These are phyloP conservation scores for Lacanobia oleracea DNA, from an alignment of 2,888 invertebrate genomes.

Conservation along the genomic window DNA sequence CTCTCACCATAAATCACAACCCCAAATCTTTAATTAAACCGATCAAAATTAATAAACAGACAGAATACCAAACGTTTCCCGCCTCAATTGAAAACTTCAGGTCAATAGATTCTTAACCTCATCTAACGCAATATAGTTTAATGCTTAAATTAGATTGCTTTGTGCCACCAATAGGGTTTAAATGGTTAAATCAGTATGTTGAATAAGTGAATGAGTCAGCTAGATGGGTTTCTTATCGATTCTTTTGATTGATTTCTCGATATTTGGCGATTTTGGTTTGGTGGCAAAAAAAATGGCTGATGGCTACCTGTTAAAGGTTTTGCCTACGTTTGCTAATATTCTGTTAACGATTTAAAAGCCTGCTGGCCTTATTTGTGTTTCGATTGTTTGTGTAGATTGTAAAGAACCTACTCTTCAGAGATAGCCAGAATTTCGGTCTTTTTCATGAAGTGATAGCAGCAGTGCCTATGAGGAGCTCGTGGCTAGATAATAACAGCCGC, in stretches of 20 bases:
- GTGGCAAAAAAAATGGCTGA: neutral
- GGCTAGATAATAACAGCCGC: no score
- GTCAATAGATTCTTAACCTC: constrained; percentile 84
- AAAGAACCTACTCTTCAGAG: neutral
- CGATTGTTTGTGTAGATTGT: neutral
- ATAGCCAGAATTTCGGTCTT: no score
- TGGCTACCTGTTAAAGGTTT: constrained; percentile 12
- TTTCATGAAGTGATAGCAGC: no score
- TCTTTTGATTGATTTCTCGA: constrained; percentile 21
- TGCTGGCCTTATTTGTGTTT: neutral
- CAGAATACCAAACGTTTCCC: constrained; percentile 65
- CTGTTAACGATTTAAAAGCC: neutral
- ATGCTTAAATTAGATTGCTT: constrained; percentile 82
- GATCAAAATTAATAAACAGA: constrained; percentile 48
- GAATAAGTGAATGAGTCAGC: constrained; percentile 73
- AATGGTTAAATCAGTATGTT: constrained; percentile 42
- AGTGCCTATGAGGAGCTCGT: no score
- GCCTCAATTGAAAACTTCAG: constrained; percentile 72
- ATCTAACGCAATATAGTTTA: constrained; percentile 72
- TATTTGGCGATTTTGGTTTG: constrained; percentile 11
- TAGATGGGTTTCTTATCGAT: constrained; percentile 18
- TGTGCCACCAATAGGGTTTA: constrained; percentile 65
- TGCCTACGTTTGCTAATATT: neutral
- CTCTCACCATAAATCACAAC: constrained; percentile 45
- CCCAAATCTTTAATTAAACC: constrained; percentile 21